Base-by-base conservation (phyloP, 2,113 vertebrate species). In the Anguilla rostrata region DNA sequence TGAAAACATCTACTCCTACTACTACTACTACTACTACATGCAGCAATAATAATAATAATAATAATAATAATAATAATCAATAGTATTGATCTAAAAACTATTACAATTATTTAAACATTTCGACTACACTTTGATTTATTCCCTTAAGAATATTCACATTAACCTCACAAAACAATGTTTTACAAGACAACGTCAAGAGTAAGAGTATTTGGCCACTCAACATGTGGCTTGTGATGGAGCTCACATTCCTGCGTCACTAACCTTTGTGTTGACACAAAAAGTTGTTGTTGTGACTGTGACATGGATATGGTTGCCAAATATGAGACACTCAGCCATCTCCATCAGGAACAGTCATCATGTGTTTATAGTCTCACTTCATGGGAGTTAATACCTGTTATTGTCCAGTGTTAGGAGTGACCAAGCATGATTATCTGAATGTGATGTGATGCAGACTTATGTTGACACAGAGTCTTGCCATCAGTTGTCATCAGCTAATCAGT, bases 401-500 rank as follows among this genome's bases (percentile, higher is more conserved):
- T 75, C 71, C n/a, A 75, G 34, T 0, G 71, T 75, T 75, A n/a
- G 41, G n/a, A 84, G 41, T 71, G 66, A 78, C n/a, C 71, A 6
- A 49, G 43, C n/a, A 84, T 53, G 71, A 60, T 29, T 60, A 4
- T 16, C 26, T 34, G 14, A 84, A 41, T 49, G 26, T 18, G 66
- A 16, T 84, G n/a, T 84, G 84, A 84, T 34, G 71, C 82, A 63
- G 78, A 66, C 71, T 57, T 46, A 71, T 86, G 84, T 78, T 43
- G 83, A 78, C 46, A 34, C 78, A 46, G 46, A n/a, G 63, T 39
- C 29, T 43, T 20, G 43, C 49, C 60, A 71, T 49, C n/a, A n/a
- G n/a, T n/a, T n/a, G n/a, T n/a, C n/a, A n/a, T n/a, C n/a, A n/a
- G n/a, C 71, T 75, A 2, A 15, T 83, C 43, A 86, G 43, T 83